These are phyloP conservation scores for Acleris holmiana DNA, from an alignment of 2,888 invertebrate genomes.

Conservation along the genomic window DNA sequence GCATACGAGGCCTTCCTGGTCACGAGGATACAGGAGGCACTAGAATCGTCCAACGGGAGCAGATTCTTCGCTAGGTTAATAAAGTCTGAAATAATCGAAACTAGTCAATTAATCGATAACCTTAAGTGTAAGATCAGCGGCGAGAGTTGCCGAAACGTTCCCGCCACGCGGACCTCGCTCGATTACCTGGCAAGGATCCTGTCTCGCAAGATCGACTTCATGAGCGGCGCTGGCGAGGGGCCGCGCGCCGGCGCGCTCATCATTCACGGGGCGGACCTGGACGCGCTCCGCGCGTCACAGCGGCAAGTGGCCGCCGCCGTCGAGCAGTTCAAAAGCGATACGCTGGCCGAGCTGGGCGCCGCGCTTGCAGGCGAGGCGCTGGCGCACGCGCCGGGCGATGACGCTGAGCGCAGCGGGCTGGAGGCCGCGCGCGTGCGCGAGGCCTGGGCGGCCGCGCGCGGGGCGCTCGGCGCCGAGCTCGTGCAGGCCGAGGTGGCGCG, in stretches of 20 bases:
- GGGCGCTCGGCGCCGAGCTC: constrained; percentile 89
- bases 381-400: constrained; percentile 80
- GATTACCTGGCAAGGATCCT: constrained; percentile 91
- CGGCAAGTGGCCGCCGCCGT: constrained; percentile 86
- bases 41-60: constrained; percentile 83
- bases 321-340: constrained; percentile 87
- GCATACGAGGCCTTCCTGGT: constrained; percentile 92
- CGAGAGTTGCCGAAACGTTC: constrained; percentile 68
- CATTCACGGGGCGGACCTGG: constrained; percentile 76
- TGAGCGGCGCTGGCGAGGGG: constrained; percentile 57
- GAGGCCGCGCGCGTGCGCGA: constrained; percentile 89
- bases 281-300: constrained; percentile 82
- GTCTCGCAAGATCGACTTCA: constrained; percentile 87
- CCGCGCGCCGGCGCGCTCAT: constrained; percentile 64
- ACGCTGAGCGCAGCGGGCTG: constrained; percentile 66
- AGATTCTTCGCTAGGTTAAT: constrained; percentile 86
- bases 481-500: constrained; percentile 91
- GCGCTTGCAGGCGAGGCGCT: constrained; percentile 88
- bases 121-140: constrained; percentile 88
- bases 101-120: constrained; percentile 89
- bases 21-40: constrained; percentile 87
- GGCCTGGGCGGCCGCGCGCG: constrained; percentile 90
- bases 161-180: constrained; percentile 76
- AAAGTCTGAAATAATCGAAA: constrained; percentile 89
- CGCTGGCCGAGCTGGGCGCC: constrained; percentile 88